Percentiles rank a stretch among this genome's conserved stretches.
Conservation (phyloP, 2,797 vertebrate genomes). For the Hydrocynus forskahlii region DNA sequence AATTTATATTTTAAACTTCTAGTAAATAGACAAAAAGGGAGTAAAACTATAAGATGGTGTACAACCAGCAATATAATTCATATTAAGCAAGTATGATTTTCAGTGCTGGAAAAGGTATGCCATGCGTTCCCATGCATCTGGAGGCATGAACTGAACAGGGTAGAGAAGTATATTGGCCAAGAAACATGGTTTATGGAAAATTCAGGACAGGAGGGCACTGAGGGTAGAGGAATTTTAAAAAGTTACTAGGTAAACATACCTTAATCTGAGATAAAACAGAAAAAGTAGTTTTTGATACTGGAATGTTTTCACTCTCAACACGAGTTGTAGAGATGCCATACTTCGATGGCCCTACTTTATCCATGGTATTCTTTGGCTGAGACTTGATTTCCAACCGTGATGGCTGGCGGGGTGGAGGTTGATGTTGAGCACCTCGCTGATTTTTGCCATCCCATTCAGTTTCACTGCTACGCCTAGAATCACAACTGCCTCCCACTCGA, state of each 20-base stretch:
- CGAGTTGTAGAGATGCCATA: constrained; percentile 37
- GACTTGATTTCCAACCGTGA: constrained; percentile 34
- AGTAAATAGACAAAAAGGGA: neutral
- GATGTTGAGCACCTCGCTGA: constrained; percentile 29
- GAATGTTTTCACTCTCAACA: constrained; percentile 49
- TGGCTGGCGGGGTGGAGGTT: constrained; percentile 31
- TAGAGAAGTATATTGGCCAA: neutral
- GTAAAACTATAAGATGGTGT: neutral
- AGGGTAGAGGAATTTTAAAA: neutral
- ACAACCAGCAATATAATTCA: neutral
- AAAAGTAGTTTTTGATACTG: constrained; percentile 51
- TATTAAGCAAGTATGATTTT: neutral
- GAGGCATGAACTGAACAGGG: neutral
- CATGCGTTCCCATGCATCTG: neutral
- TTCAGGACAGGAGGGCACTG: neutral
- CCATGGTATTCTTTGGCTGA: constrained; percentile 40
- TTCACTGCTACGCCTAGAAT: constrained; percentile 47
- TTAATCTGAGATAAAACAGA: constrained; percentile 65
- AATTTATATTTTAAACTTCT: neutral
- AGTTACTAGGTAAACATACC: constrained; percentile 66
- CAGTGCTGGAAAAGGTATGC: neutral
- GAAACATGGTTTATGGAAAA: neutral
- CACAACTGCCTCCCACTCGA: constrained; percentile 38
- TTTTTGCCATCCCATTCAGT: constrained; percentile 44
- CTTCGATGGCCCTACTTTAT: constrained; percentile 43